These are phyloP conservation scores for Lepidurus couesii DNA, from an alignment of 1,140 invertebrate genomes.

Conservation along the genomic window DNA sequence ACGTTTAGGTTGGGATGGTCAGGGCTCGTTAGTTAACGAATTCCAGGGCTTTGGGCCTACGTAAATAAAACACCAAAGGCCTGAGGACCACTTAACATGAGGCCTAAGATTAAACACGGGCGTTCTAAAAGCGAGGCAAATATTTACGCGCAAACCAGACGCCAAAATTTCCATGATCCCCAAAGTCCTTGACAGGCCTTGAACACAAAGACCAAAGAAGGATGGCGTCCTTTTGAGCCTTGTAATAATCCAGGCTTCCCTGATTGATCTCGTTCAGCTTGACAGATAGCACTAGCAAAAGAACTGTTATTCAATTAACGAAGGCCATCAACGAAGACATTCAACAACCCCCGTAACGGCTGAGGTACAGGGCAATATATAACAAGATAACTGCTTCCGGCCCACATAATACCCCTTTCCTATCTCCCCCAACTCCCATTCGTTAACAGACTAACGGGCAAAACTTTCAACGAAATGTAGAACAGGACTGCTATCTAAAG, in stretches of 20 bases:
- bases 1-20: background rate
- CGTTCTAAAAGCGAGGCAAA: background rate
- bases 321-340: slow-evolving; percentile 8
- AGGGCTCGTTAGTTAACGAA: background rate
- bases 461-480: background rate
- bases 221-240: background rate
- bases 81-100: slow-evolving; percentile 14
- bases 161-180: background rate
- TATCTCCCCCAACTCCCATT: background rate
- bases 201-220: background rate
- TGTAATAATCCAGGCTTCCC: background rate
- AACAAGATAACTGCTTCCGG: slow-evolving; percentile 10
- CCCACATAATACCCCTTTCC: background rate
- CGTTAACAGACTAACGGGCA: background rate
- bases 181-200: background rate
- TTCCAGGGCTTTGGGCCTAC: background rate
- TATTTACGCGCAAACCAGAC: slow-evolving; percentile 9
- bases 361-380: background rate
- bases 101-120: slow-evolving; percentile 3
- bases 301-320: slow-evolving; percentile 15
- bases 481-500: background rate
- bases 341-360: background rate
- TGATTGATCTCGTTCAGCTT: background rate
- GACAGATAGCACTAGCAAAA: background rate
- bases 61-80: background rate